These are phyloP conservation scores for Kuschelorhynchus macadamiae DNA, from an alignment of 2,888 invertebrate species.

Conservation along the genomic window DNA sequence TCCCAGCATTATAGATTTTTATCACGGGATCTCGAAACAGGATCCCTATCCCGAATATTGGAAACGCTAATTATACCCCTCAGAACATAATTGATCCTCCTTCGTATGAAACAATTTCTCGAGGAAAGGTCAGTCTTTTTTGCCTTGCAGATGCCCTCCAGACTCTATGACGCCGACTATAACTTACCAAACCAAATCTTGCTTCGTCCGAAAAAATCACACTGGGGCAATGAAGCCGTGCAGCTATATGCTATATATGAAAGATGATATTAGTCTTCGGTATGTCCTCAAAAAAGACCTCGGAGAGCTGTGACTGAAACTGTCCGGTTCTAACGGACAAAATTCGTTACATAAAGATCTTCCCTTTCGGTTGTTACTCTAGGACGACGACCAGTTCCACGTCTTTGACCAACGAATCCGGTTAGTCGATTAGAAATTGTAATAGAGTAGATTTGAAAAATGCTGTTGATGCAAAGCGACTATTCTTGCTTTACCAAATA, in stretches of 20 bases:
- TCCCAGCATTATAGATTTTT: no score
- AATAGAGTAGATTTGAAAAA: constrained; percentile 7
- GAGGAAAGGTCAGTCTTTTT: constrained; percentile 1
- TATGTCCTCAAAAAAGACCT: no score
- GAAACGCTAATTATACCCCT: no score
- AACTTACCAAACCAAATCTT: constrained; percentile 12
- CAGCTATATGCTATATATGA: constrained; percentile 12
- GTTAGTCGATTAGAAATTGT: not conserved
- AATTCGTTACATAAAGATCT: constrained; percentile 11
- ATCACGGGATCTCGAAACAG: no score
- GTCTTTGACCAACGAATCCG: constrained; percentile 1
- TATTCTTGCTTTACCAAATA: constrained; percentile 5
- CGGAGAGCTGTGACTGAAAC: no score
- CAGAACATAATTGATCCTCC: constrained; percentile 20
- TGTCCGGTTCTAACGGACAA: not conserved
- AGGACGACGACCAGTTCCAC: constrained; percentile 13
- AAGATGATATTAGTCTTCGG: constrained; percentile 5
- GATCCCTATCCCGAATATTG: no score
- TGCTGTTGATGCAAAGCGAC: not conserved
- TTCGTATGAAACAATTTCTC: constrained; percentile 5
- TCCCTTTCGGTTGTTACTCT: constrained; percentile 7
- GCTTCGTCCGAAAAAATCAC: constrained; percentile 10
- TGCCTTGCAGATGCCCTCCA: constrained; percentile 4
- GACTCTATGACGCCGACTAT: constrained; percentile 10
- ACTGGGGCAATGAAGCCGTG: constrained; percentile 3